phyloP scores from a whole-genome alignment of 2,113 vertebrate genomes.

The Pipra filicauda region DNA sequence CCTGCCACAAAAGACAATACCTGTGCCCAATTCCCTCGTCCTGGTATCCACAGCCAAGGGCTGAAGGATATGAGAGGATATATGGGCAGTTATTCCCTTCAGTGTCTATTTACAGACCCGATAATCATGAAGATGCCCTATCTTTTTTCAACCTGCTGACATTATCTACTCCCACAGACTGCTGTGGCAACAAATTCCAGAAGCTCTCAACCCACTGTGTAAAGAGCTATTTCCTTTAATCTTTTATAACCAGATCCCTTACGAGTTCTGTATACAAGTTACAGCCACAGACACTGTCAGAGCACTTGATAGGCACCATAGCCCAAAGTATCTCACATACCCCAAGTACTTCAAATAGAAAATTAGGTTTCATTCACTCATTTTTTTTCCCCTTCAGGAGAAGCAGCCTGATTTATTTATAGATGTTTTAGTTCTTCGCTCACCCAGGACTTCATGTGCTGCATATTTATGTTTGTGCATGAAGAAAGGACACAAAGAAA shows the following conservation, averaged over 20 bases:
- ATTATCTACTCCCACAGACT: neutral
- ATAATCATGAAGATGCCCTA: neutral
- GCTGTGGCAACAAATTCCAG: conserved; percentile 7
- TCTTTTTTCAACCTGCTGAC: conserved; percentile 1
- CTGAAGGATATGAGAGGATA: neutral
- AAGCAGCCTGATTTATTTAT: conserved; percentile 56
- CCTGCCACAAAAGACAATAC: neutral
- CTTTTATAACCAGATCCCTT: conserved; percentile 17
- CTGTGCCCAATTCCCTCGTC: neutral
- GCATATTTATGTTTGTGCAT: conserved; percentile 56
- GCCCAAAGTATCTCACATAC: neutral
- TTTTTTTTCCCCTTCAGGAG: neutral
- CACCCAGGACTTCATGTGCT: conserved; percentile 39
- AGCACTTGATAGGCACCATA: neutral
- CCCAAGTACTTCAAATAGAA: conserved; percentile 36
- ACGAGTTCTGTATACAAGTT: neutral
- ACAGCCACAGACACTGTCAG: neutral
- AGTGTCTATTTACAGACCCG: neutral
- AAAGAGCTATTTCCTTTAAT: conserved; percentile 32
- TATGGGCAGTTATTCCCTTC: neutral
- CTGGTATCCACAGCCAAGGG: neutral
- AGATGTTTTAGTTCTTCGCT: conserved; percentile 34
- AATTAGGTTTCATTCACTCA: conserved; percentile 52
- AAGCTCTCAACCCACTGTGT: neutral
- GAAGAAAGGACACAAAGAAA: conserved; percentile 36